Evolutionary conservation across 2,797 vertebrate species (phyloP), one percentile per base, ranked within the genome.

Genomic region (Amazona ochrocephala): DNA sequence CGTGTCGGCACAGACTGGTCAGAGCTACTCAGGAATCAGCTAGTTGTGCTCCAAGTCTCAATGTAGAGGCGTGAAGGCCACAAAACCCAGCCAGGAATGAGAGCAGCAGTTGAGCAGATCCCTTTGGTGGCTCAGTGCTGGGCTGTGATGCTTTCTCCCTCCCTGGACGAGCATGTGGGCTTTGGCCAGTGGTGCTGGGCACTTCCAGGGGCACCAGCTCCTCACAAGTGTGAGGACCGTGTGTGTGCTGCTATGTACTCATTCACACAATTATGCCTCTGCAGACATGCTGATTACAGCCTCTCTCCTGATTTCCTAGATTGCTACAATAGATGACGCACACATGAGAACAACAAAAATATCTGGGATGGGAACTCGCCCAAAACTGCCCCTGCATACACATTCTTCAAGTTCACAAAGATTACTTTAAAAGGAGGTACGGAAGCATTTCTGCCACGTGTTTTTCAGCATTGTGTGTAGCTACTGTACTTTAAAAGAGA

Each of bases 211-310:
- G 15, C 66, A 23, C 4, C 3, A 20, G 10, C 37, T 74, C 54
- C 79, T 74, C 50, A 9, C 3, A 32, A 67, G 66, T 1, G 32
- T 56, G 32, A 56, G 54, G 54, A 48, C 20, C 1, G 0, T 3
- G 34, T 2, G 26, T 5, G 50, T 39, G 17, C 61, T 32, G 67
- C 66, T 41, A 20, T 60, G 17, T 42, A 11, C 18, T 19, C 51
- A 6, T 14, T 77, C 60, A 11, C 41, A 34, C 44, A 30, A 44
- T 58, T 18, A 44, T 15, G 45, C 5, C 72, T 45, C 41, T 23
- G 39, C 2, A 60, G 65, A 18, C 19, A 41, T 37, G 58, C 71
- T 47, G 45, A 20, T 16, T 37, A 18, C 61, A 66, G 45, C 20
- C 47, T 67, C 78, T 47, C 50, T 44, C 72, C 73, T 30, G 26